Percentiles rank a stretch among this genome's conserved stretches.
Conservation (phyloP, 2,797 vertebrate species). For the Dromococcyx pavoninus region DNA sequence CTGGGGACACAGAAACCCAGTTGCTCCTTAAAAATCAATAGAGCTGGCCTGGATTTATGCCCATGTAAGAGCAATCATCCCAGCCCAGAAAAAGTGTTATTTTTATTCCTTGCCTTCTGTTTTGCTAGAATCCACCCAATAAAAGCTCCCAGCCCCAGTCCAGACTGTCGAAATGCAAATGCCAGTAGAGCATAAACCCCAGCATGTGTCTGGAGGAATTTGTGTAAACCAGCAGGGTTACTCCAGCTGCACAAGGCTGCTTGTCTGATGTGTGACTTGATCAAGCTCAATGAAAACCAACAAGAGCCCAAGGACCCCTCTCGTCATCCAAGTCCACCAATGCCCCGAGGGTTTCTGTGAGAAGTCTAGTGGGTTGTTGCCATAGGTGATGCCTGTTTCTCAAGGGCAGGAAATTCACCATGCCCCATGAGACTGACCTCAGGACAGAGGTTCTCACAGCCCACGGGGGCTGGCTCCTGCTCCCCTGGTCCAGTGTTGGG, state of each 20-base stretch:
- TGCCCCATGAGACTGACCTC: not conserved
- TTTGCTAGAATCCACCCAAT: constrained; percentile 55
- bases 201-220: constrained; percentile 12
- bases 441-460: not conserved
- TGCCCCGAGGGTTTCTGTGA: not conserved
- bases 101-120: constrained; percentile 69
- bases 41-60: constrained; percentile 41
- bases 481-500: not conserved
- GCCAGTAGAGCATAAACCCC: constrained; percentile 41
- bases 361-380: not conserved
- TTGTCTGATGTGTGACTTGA: not conserved
- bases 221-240: not conserved
- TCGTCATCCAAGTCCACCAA: not conserved
- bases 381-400: not conserved
- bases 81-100: constrained; percentile 50
- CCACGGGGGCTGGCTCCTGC: not conserved
- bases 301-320: not conserved
- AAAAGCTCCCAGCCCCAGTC: constrained; percentile 25
- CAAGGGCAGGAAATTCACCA: not conserved
- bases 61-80: constrained; percentile 27
- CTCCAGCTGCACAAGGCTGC: not conserved
- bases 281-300: not conserved
- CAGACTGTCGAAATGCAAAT: constrained; percentile 43
- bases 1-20: constrained; percentile 42
- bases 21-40: constrained; percentile 45